These are phyloP conservation scores for Aspidoscelis tigris DNA, from an alignment of 2,113 vertebrate species.

Conservation along the genomic window DNA sequence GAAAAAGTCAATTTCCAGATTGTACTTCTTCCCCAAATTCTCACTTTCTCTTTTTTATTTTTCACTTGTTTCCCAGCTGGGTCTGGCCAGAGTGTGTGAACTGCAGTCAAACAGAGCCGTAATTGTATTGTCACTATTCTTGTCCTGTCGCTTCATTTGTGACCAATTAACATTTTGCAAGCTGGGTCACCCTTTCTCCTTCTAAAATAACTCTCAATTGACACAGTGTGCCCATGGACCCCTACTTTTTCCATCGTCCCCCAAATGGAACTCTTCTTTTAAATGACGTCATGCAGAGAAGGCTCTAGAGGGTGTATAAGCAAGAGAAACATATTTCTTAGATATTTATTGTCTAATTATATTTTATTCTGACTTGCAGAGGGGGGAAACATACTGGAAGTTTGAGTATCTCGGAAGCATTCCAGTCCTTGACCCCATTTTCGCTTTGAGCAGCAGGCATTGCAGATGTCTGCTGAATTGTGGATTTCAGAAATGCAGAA, in stretches of 20 bases:
- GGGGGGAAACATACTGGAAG: neutral
- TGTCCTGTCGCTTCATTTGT: neutral
- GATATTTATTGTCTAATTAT: neutral
- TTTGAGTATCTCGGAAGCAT: neutral
- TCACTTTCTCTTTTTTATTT: neutral
- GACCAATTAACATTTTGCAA: constrained; percentile 22
- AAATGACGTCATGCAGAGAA: neutral
- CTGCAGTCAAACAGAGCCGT: constrained; percentile 7
- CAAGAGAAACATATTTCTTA: neutral
- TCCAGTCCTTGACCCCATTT: neutral
- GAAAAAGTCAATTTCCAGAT: too few species aligned
- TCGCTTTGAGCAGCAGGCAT: neutral
- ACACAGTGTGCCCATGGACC: neutral
- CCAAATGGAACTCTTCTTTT: neutral
- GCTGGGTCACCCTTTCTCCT: neutral
- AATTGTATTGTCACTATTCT: constrained; percentile 4
- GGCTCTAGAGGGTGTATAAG: neutral
- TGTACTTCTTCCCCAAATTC: too few species aligned
- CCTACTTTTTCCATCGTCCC: neutral
- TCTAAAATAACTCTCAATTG: neutral
- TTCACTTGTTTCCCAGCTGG: neutral
- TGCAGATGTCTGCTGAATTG: neutral
- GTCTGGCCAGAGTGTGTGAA: fast-evolving
- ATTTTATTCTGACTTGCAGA: neutral
- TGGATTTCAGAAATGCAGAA: too few species aligned